Conservation (phyloP, 2,888 invertebrate genomes). For the Cyclophora punctaria region DNA sequence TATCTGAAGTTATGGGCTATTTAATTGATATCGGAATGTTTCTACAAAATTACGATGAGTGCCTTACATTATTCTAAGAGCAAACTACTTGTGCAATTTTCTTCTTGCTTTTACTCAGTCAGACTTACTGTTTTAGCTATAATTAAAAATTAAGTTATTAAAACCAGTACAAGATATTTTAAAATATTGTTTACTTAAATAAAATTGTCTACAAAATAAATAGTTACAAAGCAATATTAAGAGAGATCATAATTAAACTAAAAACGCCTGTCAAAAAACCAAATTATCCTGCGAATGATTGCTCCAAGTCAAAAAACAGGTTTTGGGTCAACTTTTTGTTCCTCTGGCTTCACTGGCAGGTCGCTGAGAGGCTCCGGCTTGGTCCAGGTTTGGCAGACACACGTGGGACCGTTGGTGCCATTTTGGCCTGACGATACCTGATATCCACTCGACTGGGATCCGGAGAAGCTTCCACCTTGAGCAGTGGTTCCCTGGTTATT, state of each 20-base stretch:
- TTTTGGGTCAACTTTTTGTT: conserved; percentile 3
- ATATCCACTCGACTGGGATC: not conserved
- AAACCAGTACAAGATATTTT: too few species aligned
- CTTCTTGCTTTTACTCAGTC: too few species aligned
- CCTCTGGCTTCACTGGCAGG: conserved; percentile 8
- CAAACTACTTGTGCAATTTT: too few species aligned
- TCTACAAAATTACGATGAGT: too few species aligned
- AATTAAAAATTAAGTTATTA: too few species aligned
- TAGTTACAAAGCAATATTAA: conserved; percentile 1
- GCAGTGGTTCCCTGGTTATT: not conserved
- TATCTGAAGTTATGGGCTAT: too few species aligned
- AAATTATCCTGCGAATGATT: not conserved
- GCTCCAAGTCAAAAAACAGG: conserved; percentile 4
- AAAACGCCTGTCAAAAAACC: conserved; percentile 14
- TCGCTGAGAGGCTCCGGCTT: conserved; percentile 34
- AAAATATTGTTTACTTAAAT: too few species aligned
- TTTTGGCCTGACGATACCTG: conserved; percentile 28
- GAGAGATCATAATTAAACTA: conserved; percentile 11
- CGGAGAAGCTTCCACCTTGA: conserved; percentile 1
- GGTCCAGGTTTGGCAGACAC: conserved; percentile 63
- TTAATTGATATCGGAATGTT: too few species aligned
- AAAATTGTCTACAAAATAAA: conserved; percentile 1
- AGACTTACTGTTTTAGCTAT: too few species aligned
- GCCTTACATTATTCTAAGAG: too few species aligned
- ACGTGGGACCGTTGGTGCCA: conserved; percentile 44